A percentile compares a stretch with the other conserved stretches of the same genome.
Evolutionary conservation across 2,797 vertebrate species (phyloP).

Genomic region (Yasuhikotakia modesta): DNA sequence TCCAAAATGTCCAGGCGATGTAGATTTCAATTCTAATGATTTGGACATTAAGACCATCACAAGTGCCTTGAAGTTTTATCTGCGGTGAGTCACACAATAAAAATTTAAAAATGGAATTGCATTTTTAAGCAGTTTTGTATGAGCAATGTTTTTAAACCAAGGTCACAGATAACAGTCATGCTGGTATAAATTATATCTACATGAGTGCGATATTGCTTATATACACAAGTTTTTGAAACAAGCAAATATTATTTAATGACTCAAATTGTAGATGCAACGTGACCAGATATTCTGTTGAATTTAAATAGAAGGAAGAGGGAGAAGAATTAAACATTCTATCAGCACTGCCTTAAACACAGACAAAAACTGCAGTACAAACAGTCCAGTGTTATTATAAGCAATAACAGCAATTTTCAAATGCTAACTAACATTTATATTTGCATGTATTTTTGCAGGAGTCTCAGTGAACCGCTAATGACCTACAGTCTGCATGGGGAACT

Average conservation of each 20-base stretch:
- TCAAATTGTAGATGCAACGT: too few species aligned
- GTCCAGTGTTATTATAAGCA: neutral
- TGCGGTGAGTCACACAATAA: slow-evolving; percentile 79
- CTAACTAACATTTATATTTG: neutral
- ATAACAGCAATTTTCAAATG: too few species aligned
- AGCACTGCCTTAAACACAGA: too few species aligned
- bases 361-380: too few species aligned
- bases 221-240: too few species aligned
- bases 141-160: neutral
- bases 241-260: too few species aligned
- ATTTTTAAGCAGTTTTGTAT: neutral
- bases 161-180: neutral
- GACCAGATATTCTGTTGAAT: too few species aligned
- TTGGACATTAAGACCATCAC: slow-evolving; percentile 96
- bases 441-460: slow-evolving; percentile 81
- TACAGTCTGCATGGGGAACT: slow-evolving; percentile 91
- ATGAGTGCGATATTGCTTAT: too few species aligned
- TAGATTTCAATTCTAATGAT: slow-evolving; percentile 86
- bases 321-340: too few species aligned
- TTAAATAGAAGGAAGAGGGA: too few species aligned
- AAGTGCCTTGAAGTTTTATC: slow-evolving; percentile 96
- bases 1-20: slow-evolving; percentile 85
- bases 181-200: too few species aligned
- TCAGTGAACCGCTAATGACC: slow-evolving; percentile 97
- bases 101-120: neutral